Evolutionary conservation across 2,797 vertebrate genomes (phyloP), one percentile per base, ranked within the genome.

Genomic region (Columba guinea): DNA sequence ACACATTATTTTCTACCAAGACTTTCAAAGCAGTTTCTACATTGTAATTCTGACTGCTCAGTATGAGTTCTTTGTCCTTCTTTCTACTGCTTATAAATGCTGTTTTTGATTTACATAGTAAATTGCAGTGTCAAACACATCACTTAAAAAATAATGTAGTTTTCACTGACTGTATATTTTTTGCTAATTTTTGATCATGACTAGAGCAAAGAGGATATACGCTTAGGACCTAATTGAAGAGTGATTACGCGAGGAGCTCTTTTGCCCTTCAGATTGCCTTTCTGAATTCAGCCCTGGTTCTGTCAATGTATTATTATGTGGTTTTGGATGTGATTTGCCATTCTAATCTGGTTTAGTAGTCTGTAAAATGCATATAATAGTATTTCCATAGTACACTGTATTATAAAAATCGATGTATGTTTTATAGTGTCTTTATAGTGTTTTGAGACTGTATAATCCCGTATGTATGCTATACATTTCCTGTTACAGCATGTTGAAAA

Each of bases 91-190:
- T 52, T 94, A 5, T 87, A 91, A 94, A 60, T 79, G 71, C 84
- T 6, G 1, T 23, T 76, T 96, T 90, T 87, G 32, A 94, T 90
- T 94, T 92, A n/a, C 87, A 34, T 52, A 74, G 77, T 64, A 82
- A 93, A 80, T 90, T 90, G 56, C 74, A 53, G 58, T 87, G 84
- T 93, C 80, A 91, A 77, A 49, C 49, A 39, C 30, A 80, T 89
- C 46, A 68, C 34, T 84, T 94, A 48, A 84, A 86, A 86, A 96
- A 81, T 78, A 62, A 74, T 87, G 46, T 56, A 56, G 35, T 90
- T 95, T 95, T 94, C 63, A 84, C 71, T 94, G 77, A 51, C 49
- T 80, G 10, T 87, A 8, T 90, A 46, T 91, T 87, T 94, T 89
- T 74, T 70, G 58, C 64, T 93, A 65, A 71, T 92, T 89, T 92